These are phyloP conservation scores for Trypoxylus dichotomus DNA, from an alignment of 1,140 invertebrate species.

Conservation along the genomic window DNA sequence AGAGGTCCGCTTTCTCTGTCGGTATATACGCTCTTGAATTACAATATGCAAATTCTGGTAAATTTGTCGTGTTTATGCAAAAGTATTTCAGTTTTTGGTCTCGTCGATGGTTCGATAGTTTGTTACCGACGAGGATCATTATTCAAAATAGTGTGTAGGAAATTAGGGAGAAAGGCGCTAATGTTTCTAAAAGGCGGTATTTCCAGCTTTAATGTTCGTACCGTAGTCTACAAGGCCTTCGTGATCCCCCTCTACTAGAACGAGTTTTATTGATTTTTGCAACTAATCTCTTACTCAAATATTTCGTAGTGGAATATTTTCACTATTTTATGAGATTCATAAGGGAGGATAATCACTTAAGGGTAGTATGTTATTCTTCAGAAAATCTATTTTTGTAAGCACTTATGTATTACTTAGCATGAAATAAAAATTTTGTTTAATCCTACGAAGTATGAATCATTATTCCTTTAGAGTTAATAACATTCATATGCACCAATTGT, in stretches of 20 bases:
- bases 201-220: not conserved
- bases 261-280: conserved; percentile 14
- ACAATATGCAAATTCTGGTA: conserved; percentile 47
- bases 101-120: conserved; percentile 37
- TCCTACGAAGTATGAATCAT: too few relatives aligned
- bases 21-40: conserved; percentile 38
- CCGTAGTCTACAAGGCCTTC: conserved; percentile 17
- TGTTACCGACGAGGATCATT: conserved; percentile 6
- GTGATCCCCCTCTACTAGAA: conserved; percentile 24
- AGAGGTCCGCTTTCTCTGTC: conserved; percentile 34
- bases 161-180: not conserved
- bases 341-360: too few relatives aligned
- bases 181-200: too few relatives aligned
- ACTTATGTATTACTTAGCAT: too few relatives aligned
- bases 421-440: too few relatives aligned
- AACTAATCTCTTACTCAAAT: conserved; percentile 13
- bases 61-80: conserved; percentile 50
- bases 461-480: too few relatives aligned
- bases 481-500: too few relatives aligned
- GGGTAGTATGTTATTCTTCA: too few relatives aligned
- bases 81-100: conserved; percentile 46
- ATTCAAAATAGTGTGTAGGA: not conserved
- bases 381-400: too few relatives aligned
- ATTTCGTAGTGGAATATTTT: not conserved
- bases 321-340: not conserved